Evolutionary conservation across 2,113 vertebrate species (phyloP).

Genomic region (Seriola quinqueradiata): DNA sequence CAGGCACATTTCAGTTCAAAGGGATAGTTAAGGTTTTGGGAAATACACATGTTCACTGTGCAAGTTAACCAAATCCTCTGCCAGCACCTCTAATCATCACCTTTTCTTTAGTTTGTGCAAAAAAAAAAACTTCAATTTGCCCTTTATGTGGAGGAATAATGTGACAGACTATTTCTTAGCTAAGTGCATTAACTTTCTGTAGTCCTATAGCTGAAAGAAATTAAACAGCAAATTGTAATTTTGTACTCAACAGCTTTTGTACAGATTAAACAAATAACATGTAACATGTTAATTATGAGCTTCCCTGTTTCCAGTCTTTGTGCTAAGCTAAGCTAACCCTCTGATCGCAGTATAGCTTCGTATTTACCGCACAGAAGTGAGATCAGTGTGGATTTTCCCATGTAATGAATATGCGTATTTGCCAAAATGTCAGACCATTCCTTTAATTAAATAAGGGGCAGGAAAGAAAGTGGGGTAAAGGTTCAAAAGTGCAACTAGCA

Average conservation of each 20-base stretch:
- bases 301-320: not conserved
- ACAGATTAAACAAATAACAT: not conserved
- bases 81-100: not conserved
- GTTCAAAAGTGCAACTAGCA: not conserved
- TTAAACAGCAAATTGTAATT: not conserved
- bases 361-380: not conserved
- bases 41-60: not conserved
- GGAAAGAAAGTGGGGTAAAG: not conserved
- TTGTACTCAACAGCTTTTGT: not conserved
- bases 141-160: not conserved
- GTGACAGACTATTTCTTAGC: not conserved
- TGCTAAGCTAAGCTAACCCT: conserved; percentile 1
- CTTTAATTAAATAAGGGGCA: not conserved
- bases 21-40: not conserved
- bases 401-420: not conserved
- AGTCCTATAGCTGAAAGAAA: not conserved
- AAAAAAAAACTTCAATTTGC: not conserved
- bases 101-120: not conserved
- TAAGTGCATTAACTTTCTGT: not conserved
- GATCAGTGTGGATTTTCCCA: not conserved
- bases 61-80: not conserved
- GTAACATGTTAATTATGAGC: not conserved
- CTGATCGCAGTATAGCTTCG: not conserved
- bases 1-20: not conserved
- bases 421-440: not conserved